A percentile compares a stretch with the other conserved stretches of the same genome.
phyloP scores from a whole-genome alignment of 1,140 invertebrate species.

The Hyles vespertilio region DNA sequence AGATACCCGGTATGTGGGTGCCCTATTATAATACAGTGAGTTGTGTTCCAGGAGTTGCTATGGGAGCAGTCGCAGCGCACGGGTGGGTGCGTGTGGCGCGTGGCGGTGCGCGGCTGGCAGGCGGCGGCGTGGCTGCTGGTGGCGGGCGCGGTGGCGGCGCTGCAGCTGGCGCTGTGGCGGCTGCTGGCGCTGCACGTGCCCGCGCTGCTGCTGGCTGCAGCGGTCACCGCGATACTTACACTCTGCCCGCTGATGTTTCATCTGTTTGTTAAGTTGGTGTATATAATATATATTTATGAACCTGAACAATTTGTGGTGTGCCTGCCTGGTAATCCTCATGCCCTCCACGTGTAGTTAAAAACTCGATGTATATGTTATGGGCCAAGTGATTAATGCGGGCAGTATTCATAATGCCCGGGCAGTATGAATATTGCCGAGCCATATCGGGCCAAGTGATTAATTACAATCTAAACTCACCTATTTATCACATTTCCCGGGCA shows the following conservation, averaged over 20 bases:
- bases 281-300: neutral
- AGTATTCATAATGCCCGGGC: no score
- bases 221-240: slow-evolving; percentile 32
- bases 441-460: no score
- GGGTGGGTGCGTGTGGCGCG: slow-evolving; percentile 55
- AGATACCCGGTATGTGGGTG: no score
- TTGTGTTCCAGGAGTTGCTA: slow-evolving; percentile 60
- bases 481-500: no score
- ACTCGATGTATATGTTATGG: no score
- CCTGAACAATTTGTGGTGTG: no score
- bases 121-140: slow-evolving; percentile 63
- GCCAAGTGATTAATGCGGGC: no score
- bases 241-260: slow-evolving; percentile 45
- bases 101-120: slow-evolving; percentile 23
- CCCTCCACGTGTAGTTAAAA: no score
- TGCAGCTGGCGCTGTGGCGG: slow-evolving; percentile 33
- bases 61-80: slow-evolving; percentile 62
- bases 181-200: slow-evolving; percentile 31
- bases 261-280: slow-evolving; percentile 41
- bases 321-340: no score
- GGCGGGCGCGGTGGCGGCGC: slow-evolving; percentile 46
- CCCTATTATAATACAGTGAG: no score
- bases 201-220: slow-evolving; percentile 36
- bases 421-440: no score
- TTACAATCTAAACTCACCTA: no score